Evolutionary conservation across 2,888 invertebrate species (phyloP).

Genomic region (Steinernema carpocapsae): DNA sequence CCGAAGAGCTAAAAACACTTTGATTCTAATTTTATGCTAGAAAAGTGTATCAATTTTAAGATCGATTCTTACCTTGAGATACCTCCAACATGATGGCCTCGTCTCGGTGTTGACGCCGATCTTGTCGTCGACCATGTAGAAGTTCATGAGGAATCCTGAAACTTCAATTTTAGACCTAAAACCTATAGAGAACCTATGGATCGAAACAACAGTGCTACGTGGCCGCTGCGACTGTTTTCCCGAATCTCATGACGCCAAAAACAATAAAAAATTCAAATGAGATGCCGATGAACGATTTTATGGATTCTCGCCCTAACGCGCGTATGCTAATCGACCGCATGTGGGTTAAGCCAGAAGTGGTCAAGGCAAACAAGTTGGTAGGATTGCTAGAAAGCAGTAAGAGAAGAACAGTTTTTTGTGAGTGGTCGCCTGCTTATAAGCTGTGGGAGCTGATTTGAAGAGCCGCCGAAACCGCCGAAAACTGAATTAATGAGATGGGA

Average conservation of each 20-base stretch:
- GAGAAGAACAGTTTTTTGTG: neutral
- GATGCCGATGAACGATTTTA: slow-evolving; percentile 23
- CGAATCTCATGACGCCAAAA: neutral
- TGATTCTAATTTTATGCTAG: no score
- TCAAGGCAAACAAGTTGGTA: neutral
- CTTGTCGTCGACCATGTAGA: slow-evolving; percentile 31
- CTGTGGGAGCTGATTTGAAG: no score
- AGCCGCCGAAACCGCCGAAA: neutral
- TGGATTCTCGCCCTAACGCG: neutral
- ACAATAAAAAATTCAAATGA: slow-evolving; percentile 15
- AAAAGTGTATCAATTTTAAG: no score
- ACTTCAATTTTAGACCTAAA: neutral
- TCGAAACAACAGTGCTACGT: neutral
- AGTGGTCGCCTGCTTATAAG: no score
- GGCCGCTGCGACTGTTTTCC: neutral
- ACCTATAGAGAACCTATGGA: neutral
- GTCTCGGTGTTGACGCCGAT: slow-evolving; percentile 23
- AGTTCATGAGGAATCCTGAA: slow-evolving; percentile 25
- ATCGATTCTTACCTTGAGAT: slow-evolving; percentile 2
- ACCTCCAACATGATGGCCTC: slow-evolving; percentile 11
- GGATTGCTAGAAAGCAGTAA: no score
- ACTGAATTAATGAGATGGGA: neutral
- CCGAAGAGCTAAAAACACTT: slow-evolving; percentile 19
- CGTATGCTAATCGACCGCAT: slow-evolving; percentile 9
- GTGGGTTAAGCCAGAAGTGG: neutral